These are phyloP conservation scores for Drosophila neocordata DNA, from an alignment of 1,140 invertebrate species.

Conservation along the genomic window DNA sequence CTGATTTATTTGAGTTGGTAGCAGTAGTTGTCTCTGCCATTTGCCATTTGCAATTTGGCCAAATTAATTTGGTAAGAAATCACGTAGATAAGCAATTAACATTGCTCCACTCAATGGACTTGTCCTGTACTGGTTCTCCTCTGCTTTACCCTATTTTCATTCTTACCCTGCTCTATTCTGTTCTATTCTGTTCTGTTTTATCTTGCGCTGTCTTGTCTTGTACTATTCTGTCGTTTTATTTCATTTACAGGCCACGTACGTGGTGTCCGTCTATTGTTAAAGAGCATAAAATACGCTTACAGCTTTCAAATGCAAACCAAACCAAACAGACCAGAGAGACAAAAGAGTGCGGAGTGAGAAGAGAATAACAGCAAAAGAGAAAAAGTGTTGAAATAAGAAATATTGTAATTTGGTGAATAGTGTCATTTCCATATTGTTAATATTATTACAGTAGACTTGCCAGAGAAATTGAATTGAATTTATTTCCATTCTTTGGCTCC, in stretches of 20 bases:
- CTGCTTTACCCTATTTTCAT: background rate
- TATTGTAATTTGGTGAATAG: too few species aligned
- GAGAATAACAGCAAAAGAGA: background rate
- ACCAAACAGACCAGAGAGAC: slow-evolving; percentile 7
- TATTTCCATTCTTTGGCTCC: too few species aligned
- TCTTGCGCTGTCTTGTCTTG: slow-evolving; percentile 12
- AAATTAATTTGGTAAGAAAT: slow-evolving; percentile 83
- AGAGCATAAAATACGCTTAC: slow-evolving; percentile 63
- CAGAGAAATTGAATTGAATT: too few species aligned
- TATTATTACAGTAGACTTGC: too few species aligned
- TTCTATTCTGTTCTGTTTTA: background rate
- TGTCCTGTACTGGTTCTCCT: background rate
- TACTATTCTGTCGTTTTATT: slow-evolving; percentile 43
- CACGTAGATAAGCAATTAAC: slow-evolving; percentile 83
- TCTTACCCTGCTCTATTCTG: background rate
- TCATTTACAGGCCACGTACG: slow-evolving; percentile 70
- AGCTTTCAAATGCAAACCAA: slow-evolving; percentile 61
- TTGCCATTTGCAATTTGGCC: slow-evolving; percentile 71
- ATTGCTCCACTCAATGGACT: slow-evolving; percentile 39
- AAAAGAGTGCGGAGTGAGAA: slow-evolving; percentile 3
- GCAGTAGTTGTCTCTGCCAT: slow-evolving; percentile 26
- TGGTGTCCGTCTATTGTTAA: slow-evolving; percentile 67
- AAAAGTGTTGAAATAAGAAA: too few species aligned
- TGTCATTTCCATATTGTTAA: too few species aligned
- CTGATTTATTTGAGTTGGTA: slow-evolving; percentile 62